Conservation (phyloP, 2,888 invertebrate species). For the Patella caerulea region DNA sequence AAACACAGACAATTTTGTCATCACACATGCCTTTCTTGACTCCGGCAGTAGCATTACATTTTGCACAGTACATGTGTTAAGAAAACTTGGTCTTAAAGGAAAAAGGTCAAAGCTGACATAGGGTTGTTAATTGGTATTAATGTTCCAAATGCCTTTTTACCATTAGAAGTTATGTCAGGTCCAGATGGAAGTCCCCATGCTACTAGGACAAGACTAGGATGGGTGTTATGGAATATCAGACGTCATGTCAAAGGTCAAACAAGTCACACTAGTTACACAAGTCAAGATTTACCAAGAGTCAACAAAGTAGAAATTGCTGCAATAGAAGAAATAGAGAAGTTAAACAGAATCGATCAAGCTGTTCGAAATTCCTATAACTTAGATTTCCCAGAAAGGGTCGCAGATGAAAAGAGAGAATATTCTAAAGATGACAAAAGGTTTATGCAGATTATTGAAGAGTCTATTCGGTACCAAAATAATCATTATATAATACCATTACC, state of each 20-base stretch:
- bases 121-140: slow-evolving; percentile 23
- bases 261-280: not conserved
- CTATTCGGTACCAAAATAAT: not conserved
- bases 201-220: slow-evolving; percentile 19
- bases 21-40: not conserved
- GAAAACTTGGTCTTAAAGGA: not conserved
- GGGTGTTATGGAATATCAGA: slow-evolving; percentile 24
- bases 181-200: slow-evolving; percentile 27
- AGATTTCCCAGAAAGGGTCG: not conserved
- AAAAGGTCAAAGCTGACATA: slow-evolving; percentile 2
- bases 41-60: not conserved
- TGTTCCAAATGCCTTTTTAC: slow-evolving; percentile 24
- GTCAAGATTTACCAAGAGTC: not conserved
- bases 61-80: not conserved
- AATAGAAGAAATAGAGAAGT: slow-evolving; percentile 3
- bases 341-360: slow-evolving; percentile 14
- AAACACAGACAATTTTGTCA: not conserved
- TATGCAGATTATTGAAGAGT: not conserved
- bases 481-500: not conserved
- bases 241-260: not conserved
- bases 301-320: not conserved
- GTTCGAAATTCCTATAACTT: slow-evolving; percentile 9
- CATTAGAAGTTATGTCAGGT: slow-evolving; percentile 18
- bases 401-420: not conserved
- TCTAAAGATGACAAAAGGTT: not conserved